These are phyloP conservation scores for Eupithecia inturbata DNA, from an alignment of 2,888 invertebrate species.

Conservation along the genomic window DNA sequence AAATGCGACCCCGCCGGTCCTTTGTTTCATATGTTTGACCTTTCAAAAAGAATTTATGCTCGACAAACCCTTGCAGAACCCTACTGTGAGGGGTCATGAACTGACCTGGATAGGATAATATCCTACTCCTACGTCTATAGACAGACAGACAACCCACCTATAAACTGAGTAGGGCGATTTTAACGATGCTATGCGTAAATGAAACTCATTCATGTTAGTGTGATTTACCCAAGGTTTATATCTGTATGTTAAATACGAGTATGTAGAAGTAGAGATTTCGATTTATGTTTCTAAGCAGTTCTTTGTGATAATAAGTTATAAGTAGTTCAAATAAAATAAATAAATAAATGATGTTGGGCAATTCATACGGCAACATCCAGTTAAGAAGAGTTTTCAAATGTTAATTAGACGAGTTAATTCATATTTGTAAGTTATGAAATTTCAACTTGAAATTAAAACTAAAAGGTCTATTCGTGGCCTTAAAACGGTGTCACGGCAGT, in stretches of 20 bases:
- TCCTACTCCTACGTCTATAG: conserved; percentile 10
- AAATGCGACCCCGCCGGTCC: conserved; percentile 7
- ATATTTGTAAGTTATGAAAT: background rate
- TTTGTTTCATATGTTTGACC: conserved; percentile 31
- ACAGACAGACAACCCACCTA: conserved; percentile 11
- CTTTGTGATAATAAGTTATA: background rate
- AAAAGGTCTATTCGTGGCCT: background rate
- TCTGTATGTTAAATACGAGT: background rate
- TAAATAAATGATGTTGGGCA: background rate
- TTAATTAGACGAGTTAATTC: background rate
- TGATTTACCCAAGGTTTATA: background rate
- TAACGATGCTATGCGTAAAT: conserved; percentile 6
- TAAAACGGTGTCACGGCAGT: background rate
- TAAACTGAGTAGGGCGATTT: conserved; percentile 5
- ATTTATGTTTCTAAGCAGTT: background rate
- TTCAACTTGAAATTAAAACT: background rate
- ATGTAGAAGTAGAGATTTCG: background rate
- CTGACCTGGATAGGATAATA: conserved; percentile 43
- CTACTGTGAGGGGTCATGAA: conserved; percentile 46
- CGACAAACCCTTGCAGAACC: conserved; percentile 46
- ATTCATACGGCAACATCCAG: background rate
- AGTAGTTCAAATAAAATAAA: background rate
- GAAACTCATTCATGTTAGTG: background rate
- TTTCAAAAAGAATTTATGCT: conserved; percentile 38
- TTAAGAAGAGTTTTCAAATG: background rate